phyloP scores from a whole-genome alignment of 2,888 invertebrate species.

The Aphidoletes aphidimyza region DNA sequence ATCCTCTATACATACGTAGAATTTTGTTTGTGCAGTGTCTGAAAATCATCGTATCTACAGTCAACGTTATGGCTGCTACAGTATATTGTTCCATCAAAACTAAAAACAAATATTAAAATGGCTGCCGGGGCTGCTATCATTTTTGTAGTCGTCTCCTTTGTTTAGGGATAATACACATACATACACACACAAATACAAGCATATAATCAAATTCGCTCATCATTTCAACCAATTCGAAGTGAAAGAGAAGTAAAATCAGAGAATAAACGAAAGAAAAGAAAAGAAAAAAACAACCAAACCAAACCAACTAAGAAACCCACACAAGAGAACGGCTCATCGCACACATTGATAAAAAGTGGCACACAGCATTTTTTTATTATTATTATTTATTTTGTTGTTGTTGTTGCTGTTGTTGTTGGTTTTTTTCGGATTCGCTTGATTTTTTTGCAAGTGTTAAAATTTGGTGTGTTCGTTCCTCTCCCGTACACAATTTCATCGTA shows the following conservation, averaged over 20 bases:
- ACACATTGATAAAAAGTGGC: conserved; percentile 24
- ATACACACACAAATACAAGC: conserved; percentile 10
- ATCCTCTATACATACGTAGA: not conserved
- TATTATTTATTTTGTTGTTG: conserved; percentile 21
- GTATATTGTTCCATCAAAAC: conserved; percentile 40
- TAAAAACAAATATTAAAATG: conserved; percentile 70
- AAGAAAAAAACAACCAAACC: not conserved
- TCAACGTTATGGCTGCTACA: not conserved
- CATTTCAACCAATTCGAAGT: not conserved
- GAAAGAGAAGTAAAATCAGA: not conserved
- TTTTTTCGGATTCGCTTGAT: not conserved
- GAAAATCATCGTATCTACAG: conserved; percentile 21
- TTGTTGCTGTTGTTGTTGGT: conserved; percentile 12
- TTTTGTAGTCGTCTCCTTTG: conserved; percentile 75
- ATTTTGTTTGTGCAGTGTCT: conserved; percentile 50
- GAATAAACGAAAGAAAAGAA: not conserved
- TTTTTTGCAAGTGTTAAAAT: conserved; percentile 20
- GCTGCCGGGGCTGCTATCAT: conserved; percentile 75
- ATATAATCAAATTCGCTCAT: not conserved
- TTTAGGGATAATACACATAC: conserved; percentile 66
- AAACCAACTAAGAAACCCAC: conserved; percentile 17
- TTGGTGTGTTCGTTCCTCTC: not conserved
- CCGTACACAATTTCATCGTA: not conserved
- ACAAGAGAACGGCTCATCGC: not conserved
- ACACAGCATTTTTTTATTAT: conserved; percentile 42